A percentile compares a stretch with the other conserved stretches of the same genome.
These are phyloP conservation scores for Corydoras sp. DNA, from an alignment of 2,113 vertebrate species.

Conservation along the genomic window DNA sequence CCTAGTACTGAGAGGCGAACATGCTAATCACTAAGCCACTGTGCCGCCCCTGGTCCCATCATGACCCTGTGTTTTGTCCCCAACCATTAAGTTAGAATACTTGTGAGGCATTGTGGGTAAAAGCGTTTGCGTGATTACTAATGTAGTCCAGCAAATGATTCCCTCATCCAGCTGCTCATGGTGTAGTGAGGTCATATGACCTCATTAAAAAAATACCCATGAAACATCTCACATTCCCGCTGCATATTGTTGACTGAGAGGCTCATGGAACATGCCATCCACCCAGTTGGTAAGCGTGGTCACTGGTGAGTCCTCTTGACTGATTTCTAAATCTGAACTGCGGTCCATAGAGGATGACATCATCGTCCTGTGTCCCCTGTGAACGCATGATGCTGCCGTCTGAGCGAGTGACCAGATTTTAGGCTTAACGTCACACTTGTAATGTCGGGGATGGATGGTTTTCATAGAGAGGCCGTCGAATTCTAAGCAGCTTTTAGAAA, in stretches of 20 bases:
- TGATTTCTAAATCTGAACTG: constrained; percentile 53
- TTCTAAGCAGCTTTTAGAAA: constrained; percentile 70
- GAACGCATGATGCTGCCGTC: constrained; percentile 89
- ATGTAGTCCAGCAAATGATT: too few species aligned
- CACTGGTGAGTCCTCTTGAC: constrained; percentile 84
- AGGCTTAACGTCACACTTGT: constrained; percentile 72
- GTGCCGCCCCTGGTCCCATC: too few species aligned
- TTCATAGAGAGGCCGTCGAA: constrained; percentile 57
- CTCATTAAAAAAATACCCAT: too few species aligned
- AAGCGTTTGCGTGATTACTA: too few species aligned
- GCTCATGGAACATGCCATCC: constrained; percentile 91
- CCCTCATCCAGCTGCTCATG: too few species aligned
- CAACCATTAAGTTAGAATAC: too few species aligned
- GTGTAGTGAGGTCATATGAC: too few species aligned
- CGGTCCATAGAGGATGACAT: constrained; percentile 55
- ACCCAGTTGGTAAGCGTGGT: constrained; percentile 95
- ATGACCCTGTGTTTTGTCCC: too few species aligned
- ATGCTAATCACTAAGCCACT: too few species aligned
- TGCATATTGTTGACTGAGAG: constrained; percentile 79
- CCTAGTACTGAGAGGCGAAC: too few species aligned
- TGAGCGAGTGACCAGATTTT: constrained; percentile 95
- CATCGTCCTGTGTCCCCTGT: constrained; percentile 62
- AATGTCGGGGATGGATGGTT: constrained; percentile 61
- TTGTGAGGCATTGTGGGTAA: too few species aligned
- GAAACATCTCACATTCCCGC: too few species aligned